Evolutionary conservation across 2,113 vertebrate genomes (phyloP).

Genomic region (Gymnobelideus leadbeateri): DNA sequence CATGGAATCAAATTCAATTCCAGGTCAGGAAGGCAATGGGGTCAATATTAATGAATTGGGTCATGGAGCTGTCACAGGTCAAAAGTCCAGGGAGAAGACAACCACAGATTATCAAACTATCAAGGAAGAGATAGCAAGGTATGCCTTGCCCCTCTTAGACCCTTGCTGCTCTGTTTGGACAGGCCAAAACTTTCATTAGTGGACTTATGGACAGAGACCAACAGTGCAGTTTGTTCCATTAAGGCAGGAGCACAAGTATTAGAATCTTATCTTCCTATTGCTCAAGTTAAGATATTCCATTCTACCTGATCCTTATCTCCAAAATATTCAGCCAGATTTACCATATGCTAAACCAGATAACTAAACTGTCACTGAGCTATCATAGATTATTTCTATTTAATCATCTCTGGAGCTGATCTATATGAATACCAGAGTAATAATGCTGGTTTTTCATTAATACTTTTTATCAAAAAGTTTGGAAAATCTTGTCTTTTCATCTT

Average conservation of each 20-base stretch:
- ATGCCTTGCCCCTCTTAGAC: neutral
- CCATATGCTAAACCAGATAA: fast-evolving
- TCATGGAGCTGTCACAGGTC: neutral
- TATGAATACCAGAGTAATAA: neutral
- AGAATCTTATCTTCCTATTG: neutral
- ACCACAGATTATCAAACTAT: neutral
- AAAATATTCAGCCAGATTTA: neutral
- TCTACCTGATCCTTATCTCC: neutral
- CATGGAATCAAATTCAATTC: neutral
- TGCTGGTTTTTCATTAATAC: constrained; percentile 16
- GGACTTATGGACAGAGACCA: no score
- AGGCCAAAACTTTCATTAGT: neutral
- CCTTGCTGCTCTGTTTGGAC: neutral
- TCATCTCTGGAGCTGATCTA: neutral
- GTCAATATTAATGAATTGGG: neutral
- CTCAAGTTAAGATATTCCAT: neutral
- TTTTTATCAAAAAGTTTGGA: neutral
- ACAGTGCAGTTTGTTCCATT: neutral
- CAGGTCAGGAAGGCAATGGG: neutral
- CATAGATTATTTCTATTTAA: neutral
- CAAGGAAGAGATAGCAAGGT: neutral
- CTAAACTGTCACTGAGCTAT: no score
- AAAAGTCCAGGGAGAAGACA: neutral
- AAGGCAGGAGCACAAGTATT: neutral
- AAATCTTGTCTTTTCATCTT: neutral